Evolutionary conservation across 2,113 vertebrate species (phyloP).

Genomic region (Sterrhoptilus dennistouni): DNA sequence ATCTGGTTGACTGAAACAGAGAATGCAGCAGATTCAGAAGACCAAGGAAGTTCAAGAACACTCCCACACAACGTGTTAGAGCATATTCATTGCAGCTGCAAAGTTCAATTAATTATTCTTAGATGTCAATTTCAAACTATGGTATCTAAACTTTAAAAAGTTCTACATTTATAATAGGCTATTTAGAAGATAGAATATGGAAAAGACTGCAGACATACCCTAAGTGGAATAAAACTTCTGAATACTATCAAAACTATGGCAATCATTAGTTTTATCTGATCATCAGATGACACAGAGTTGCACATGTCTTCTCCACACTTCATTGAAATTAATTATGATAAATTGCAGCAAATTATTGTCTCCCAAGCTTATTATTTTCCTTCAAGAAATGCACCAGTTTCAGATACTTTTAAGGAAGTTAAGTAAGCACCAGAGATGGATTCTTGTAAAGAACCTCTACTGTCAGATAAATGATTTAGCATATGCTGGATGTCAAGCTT

Average conservation of each 20-base stretch:
- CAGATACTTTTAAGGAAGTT: not conserved
- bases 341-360: not conserved
- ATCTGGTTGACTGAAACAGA: not conserved
- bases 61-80: not conserved
- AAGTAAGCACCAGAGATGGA: not conserved
- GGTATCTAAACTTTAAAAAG: not conserved
- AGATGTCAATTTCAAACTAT: not conserved
- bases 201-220: not conserved
- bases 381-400: not conserved
- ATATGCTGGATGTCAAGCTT: not conserved
- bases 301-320: not conserved
- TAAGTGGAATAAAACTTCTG: not conserved
- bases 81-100: not conserved
- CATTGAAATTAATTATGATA: not conserved
- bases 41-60: not conserved
- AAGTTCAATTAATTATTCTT: not conserved
- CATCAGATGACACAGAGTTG: not conserved
- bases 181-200: not conserved
- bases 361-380: not conserved
- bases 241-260: not conserved
- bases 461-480: not conserved
- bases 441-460: accelerated
- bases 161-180: not conserved
- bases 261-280: not conserved
- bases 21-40: not conserved